Conservation (phyloP, 2,888 invertebrate genomes). For the Subacronicta megacephala region DNA sequence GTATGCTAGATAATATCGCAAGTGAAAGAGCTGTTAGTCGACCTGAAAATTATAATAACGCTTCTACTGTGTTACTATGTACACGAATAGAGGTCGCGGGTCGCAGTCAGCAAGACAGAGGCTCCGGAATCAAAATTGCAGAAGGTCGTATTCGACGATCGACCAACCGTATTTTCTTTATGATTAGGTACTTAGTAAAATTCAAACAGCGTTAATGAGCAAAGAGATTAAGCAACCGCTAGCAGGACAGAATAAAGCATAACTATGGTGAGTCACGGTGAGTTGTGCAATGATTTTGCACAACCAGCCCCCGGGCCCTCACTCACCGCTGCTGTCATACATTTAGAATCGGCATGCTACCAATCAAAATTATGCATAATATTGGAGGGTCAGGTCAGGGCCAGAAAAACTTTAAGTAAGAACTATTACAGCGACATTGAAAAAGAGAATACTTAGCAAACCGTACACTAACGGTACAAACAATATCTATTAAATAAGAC, state of each 20-base stretch:
- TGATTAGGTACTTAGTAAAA: constrained; percentile 34
- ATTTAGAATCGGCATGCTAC: constrained; percentile 45
- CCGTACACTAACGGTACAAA: constrained; percentile 48
- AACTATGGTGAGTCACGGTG: constrained; percentile 78
- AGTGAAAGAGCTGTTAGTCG: constrained; percentile 56
- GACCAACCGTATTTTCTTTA: constrained; percentile 19
- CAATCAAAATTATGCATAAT: constrained; percentile 8
- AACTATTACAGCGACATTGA: constrained; percentile 38
- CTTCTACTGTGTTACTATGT: constrained; percentile 44
- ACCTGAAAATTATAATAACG: constrained; percentile 53
- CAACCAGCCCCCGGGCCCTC: constrained; percentile 74
- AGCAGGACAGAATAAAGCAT: constrained; percentile 76
- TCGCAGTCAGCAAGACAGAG: constrained; percentile 7
- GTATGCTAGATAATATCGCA: constrained; percentile 44
- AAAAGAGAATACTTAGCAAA: constrained; percentile 41
- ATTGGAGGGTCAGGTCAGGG: constrained; percentile 62
- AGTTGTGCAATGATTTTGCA: constrained; percentile 82
- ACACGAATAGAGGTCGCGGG: constrained; percentile 44
- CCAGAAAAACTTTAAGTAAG: constrained; percentile 46
- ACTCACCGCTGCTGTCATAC: constrained; percentile 67
- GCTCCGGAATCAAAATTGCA: constrained; percentile 23
- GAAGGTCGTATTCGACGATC: constrained; percentile 10
- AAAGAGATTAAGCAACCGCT: constrained; percentile 73
- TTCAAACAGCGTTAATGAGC: constrained; percentile 70
- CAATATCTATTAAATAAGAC: constrained; percentile 43